Conservation (phyloP, 2,888 invertebrate species). For the Leptinotarsa peninsularis region DNA sequence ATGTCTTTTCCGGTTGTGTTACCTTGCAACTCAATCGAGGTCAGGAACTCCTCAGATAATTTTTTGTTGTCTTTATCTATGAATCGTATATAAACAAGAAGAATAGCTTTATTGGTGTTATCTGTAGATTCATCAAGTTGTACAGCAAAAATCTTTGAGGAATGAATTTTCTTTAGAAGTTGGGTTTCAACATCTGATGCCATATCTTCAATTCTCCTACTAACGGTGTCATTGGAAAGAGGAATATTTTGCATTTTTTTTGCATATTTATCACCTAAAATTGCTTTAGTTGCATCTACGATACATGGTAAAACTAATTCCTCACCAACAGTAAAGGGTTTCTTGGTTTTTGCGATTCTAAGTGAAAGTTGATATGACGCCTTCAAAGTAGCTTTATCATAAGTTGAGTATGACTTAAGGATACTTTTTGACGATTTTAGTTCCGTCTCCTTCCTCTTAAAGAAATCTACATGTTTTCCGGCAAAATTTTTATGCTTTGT, state of each 20-base stretch:
- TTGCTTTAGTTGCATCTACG: constrained; percentile 16
- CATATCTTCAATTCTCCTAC: constrained; percentile 18
- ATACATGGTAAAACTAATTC: constrained; percentile 15
- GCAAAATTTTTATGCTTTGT: constrained; percentile 9
- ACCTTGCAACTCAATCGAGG: constrained; percentile 22
- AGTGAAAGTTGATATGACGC: not conserved
- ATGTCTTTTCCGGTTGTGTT: not conserved
- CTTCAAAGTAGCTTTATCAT: constrained; percentile 23
- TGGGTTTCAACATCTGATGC: constrained; percentile 6
- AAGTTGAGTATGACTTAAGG: constrained; percentile 16
- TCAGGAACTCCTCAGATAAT: constrained; percentile 22
- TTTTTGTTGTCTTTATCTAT: not conserved
- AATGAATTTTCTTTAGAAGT: constrained; percentile 14
- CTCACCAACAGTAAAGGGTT: constrained; percentile 7
- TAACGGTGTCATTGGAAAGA: constrained; percentile 7
- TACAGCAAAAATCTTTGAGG: constrained; percentile 15
- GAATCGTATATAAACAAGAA: not conserved
- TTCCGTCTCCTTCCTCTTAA: constrained; percentile 12
- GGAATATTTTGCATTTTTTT: constrained; percentile 13
- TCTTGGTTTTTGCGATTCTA: constrained; percentile 8
- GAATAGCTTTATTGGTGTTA: constrained; percentile 8
- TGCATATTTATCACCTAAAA: constrained; percentile 9
- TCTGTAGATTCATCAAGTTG: constrained; percentile 22
- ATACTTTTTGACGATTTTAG: constrained; percentile 10
- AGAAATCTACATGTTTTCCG: not conserved